phyloP scores from a whole-genome alignment of 2,888 invertebrate species.

The Oscheius sp. region DNA sequence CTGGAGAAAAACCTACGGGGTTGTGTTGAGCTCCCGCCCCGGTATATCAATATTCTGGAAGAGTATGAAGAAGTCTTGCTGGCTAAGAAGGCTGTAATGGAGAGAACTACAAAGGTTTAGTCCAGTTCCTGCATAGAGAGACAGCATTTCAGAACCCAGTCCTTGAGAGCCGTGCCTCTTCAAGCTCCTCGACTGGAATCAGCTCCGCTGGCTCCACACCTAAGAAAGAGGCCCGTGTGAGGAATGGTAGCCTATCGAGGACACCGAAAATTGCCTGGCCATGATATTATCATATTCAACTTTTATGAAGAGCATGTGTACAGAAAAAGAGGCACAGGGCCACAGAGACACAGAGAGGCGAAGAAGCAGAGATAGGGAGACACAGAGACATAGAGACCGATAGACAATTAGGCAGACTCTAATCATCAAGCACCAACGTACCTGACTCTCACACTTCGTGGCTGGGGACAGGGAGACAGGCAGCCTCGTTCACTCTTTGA shows the following conservation, averaged over 20 bases:
- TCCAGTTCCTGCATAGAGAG: neutral
- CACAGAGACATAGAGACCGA: no score
- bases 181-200: neutral
- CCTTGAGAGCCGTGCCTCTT: neutral
- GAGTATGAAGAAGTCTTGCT: slow-evolving; percentile 6
- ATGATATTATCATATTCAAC: neutral
- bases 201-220: neutral
- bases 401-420: no score
- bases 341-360: no score
- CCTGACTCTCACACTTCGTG: no score
- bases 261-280: neutral
- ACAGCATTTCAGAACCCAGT: neutral
- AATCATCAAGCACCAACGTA: no score
- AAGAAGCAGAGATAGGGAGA: no score
- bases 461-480: no score
- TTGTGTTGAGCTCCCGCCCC: neutral
- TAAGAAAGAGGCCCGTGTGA: neutral
- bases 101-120: neutral
- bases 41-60: no score
- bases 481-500: no score
- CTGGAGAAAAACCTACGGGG: slow-evolving; percentile 9
- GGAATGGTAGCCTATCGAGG: neutral
- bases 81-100: no score
- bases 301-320: no score
- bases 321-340: no score